These are phyloP conservation scores for Macrosiphum euphorbiae DNA, from an alignment of 2,888 invertebrate genomes.

Conservation along the genomic window DNA sequence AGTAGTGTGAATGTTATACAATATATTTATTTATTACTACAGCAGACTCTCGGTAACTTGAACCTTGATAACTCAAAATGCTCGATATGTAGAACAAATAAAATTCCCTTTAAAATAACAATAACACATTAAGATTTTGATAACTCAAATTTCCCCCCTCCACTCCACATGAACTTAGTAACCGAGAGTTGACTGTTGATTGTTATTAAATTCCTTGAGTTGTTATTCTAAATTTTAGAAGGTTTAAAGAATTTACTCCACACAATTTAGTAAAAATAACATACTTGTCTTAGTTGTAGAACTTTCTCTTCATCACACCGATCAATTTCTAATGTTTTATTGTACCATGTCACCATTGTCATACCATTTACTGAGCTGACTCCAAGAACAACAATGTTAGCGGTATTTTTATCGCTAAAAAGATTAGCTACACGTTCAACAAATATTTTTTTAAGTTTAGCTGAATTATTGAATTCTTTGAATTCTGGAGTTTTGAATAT, in stretches of 20 bases:
- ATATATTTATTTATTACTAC: too few species aligned
- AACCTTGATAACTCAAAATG: too few species aligned
- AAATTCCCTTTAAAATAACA: too few species aligned
- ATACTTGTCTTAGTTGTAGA: slow-evolving; percentile 75
- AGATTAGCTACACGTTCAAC: slow-evolving; percentile 83
- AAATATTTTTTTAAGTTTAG: slow-evolving; percentile 82
- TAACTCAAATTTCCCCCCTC: too few species aligned
- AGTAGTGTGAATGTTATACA: too few species aligned
- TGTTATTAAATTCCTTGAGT: too few species aligned
- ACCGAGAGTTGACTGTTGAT: too few species aligned
- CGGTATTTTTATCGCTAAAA: slow-evolving; percentile 82
- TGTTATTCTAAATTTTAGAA: background rate
- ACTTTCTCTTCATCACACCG: slow-evolving; percentile 86
- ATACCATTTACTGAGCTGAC: slow-evolving; percentile 70
- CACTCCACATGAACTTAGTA: too few species aligned
- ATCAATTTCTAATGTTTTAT: slow-evolving; percentile 81
- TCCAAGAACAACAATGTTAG: slow-evolving; percentile 79
- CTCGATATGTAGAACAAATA: too few species aligned
- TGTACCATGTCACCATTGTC: slow-evolving; percentile 75
- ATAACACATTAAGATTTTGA: too few species aligned
- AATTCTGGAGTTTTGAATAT: slow-evolving; percentile 79
- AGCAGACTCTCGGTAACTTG: too few species aligned
- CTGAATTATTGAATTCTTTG: slow-evolving; percentile 79
- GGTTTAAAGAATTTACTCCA: background rate
- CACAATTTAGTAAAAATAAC: slow-evolving; percentile 35